phyloP scores from a whole-genome alignment of 92 coral and sea anemone genomes.

The Zoanthus gigantus region DNA sequence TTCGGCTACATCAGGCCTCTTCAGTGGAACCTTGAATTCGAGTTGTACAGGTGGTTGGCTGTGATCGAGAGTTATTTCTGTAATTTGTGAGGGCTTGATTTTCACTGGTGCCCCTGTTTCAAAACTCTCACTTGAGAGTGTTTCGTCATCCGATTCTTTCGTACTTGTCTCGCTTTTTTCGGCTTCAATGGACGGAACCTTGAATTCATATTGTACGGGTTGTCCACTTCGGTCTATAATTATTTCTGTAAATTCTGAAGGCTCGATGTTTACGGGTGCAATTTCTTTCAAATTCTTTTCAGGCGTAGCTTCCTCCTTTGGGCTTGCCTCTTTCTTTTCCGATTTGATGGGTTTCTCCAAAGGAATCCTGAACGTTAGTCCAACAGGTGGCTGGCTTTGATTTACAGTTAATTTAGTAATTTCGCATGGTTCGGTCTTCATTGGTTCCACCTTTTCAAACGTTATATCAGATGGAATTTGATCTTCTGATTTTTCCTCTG shows the following conservation, averaged over 20 bases:
- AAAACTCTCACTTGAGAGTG: not conserved
- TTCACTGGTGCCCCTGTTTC: conserved; percentile 5
- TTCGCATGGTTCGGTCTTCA: not conserved
- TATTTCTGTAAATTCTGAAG: conserved; percentile 6
- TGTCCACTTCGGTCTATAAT: not conserved
- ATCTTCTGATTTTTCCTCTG: conserved; percentile 23
- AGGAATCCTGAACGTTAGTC: not conserved
- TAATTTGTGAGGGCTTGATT: not conserved
- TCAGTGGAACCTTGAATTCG: not conserved
- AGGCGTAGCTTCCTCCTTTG: not conserved
- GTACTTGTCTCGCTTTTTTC: not conserved
- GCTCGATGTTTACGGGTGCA: not conserved
- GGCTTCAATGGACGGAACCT: conserved; percentile 4
- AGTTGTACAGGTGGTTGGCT: not conserved
- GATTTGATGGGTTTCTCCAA: not conserved
- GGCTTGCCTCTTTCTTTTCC: not conserved
- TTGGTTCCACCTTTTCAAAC: not conserved
- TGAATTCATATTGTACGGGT: conserved; percentile 17
- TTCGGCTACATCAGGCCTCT: not conserved
- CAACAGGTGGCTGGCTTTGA: not conserved
- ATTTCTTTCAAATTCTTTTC: not conserved
- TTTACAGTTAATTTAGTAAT: not conserved
- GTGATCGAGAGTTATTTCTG: not conserved
- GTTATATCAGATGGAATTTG: not conserved
- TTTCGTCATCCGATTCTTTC: not conserved